Percentiles rank a stretch among this genome's conserved stretches.
These are phyloP conservation scores for Clytia hemisphaerica DNA, from an alignment of 30 jellyfish, hydroid and myxozoan species.

Conservation along the genomic window DNA sequence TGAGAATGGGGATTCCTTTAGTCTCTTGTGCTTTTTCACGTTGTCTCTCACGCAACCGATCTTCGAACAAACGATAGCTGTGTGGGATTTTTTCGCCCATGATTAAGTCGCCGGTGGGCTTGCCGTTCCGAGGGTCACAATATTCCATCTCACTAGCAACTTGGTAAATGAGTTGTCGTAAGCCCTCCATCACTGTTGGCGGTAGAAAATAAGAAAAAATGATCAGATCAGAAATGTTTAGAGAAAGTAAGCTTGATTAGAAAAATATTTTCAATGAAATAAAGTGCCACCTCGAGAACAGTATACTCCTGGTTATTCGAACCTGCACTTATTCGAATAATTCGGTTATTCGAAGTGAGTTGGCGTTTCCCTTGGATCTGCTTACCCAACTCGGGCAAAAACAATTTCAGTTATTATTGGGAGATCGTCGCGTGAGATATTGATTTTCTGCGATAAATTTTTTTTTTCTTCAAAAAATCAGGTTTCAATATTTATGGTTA, in stretches of 20 bases:
- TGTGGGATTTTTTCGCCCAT: slow-evolving; percentile 93
- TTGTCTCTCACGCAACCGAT: slow-evolving; percentile 32
- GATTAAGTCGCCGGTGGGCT: slow-evolving; percentile 35
- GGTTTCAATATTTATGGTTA: too few relatives aligned
- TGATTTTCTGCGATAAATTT: too few relatives aligned
- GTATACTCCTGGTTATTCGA: not conserved
- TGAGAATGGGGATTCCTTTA: slow-evolving; percentile 55
- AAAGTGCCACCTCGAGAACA: not conserved
- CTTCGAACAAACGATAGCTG: slow-evolving; percentile 54
- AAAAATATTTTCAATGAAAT: not conserved
- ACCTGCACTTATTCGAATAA: not conserved
- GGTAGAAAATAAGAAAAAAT: not conserved
- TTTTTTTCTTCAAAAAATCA: too few relatives aligned
- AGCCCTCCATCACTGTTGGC: slow-evolving; percentile 33
- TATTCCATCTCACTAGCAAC: slow-evolving; percentile 64
- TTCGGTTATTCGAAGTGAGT: too few relatives aligned
- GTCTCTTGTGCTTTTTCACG: slow-evolving; percentile 28
- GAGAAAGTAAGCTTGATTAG: not conserved
- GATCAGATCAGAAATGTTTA: not conserved
- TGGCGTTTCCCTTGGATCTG: too few relatives aligned
- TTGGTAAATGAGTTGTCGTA: slow-evolving; percentile 46
- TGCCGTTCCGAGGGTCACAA: too few relatives aligned
- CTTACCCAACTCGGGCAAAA: too few relatives aligned
- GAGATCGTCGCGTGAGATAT: too few relatives aligned
- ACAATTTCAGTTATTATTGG: too few relatives aligned